Base-by-base conservation (phyloP, 2,888 invertebrate genomes). In the Seira sanloemensis region DNA sequence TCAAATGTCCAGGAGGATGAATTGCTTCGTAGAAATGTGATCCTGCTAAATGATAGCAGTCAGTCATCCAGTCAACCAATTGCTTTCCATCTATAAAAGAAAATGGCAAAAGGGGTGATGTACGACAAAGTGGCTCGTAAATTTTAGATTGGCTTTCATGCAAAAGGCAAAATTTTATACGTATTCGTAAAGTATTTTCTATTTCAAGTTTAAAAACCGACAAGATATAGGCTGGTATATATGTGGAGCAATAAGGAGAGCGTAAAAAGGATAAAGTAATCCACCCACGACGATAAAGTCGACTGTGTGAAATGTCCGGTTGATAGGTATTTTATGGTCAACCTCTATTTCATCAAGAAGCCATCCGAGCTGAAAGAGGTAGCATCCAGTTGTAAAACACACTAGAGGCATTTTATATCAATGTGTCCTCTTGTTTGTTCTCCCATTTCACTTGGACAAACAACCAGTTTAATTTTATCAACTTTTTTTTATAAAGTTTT, bases 51-150 rank as follows among this genome's bases (percentile, higher is more conserved):
- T 78, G 78, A 78, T 72, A 66, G 78, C 72, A 66, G 78, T 74
- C 79, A 79, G 73, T 79, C 75, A 81, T 75, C 46, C 66, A 75
- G 69, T 81, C 81, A 81, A 75, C 75, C 81, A 69, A 80, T 80
- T 27, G 71, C n/a, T n/a, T 75, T 75, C 74, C 74, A 27, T 80
- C 68, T 75, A 81, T 81, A 81, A 81, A 82, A 85, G 69, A 82
- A 82, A 83, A 83, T 82, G 82, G 78, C 69, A 78, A 78, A 77
- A 82, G 81, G 85, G 85, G 71, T 78, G 78, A 82, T 78, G 78
- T 75, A 78, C 74, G 77, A 74, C 81, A 86, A 78, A 80, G 83
- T 84, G 84, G 82, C 77, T 84, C 84, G 75, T 81, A 81, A 81
- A 81, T 81, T 81, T 75, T 81, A 81, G 81, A 81, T 81, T 81